Evolutionary conservation across 1,140 invertebrate genomes (phyloP), one percentile per base, ranked within the genome.

Genomic region (Cotesia vestalis): DNA sequence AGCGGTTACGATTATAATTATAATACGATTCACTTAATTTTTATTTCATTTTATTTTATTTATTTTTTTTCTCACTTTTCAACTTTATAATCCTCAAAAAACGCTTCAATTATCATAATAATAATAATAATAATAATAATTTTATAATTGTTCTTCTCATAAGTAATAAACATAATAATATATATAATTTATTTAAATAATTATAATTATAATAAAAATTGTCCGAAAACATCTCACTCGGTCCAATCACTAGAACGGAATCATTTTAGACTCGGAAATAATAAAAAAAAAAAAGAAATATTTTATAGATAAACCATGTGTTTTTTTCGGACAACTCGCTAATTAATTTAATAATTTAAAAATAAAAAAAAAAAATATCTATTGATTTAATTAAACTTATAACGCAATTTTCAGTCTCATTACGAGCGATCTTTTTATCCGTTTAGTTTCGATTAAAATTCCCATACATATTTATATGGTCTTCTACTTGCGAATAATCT

Each of bases 1-100:
- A 75, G 69, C 72, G 64, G 66, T 73, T 73, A 69, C 59, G 52
- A 66, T 60, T 55, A 71, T 36, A 53, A 66, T 60, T 55, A 71
- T 36, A 53, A 36, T 53, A 66, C 62, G 40, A 38, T 73, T 55
- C 57, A 34, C 38, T 69, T 60, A 14, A 46, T 46, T 46, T 46
- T 46, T 46, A 46, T 46, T 46, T 46, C 11, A 46, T 46, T 46
- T 46, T 46, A 46, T 11, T 46, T 46, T 46, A 46, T 46, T 57
- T 34, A n/a, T 61, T 64, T 35, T 59, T 51, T 73, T 57, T 61
- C 59, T 69, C 40, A 14, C 40, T 14, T 55, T 69, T 59, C n/a
- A 38, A 20, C 17, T 62, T 38, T 69, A 8, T 57, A 46, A 61
- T 63, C 4, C 12, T 61, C 35, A 55, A 71, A 52, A 9, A 60